Evolutionary conservation across 2,797 vertebrate species (phyloP), one percentile per base, ranked within the genome.

Genomic region (Phoebastria nigripes): DNA sequence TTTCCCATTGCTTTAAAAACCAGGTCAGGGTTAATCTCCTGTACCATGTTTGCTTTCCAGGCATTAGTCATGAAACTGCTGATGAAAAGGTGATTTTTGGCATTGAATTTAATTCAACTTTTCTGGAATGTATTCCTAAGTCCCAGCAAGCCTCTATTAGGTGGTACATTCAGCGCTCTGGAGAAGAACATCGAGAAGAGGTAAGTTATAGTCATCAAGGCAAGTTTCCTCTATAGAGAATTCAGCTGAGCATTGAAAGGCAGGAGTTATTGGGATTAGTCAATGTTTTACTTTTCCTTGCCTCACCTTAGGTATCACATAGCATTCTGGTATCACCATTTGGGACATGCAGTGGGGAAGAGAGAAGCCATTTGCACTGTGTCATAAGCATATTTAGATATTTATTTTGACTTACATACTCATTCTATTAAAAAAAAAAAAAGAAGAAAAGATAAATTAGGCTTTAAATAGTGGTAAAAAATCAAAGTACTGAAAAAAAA

Each of bases 101-200:
- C 88, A 98, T 99, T 96, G 99, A 99, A 97, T 99, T 98, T 97
- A 99, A 99, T 98, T 99, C 99, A 71, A 99, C 99, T 42, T 99
- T 99, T 98, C 98, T 99, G 82, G 99, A 99, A 98, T 99, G 99
- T 93, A 97, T 99, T 96, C 99, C 99, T 95, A 99, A 99, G 97
- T 99, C 99, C 90, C 99, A 99, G 72, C 99, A 99, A 98, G 98
- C 99, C 82, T 98, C 98, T 85, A 98, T 98, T 95, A 98, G 97
- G 86, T 98, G 98, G 98, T 98, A 98, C 89, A 81, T 98, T 94
- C 98, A 98, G 87, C 97, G 93, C 71, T 96, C 97, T 85, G 98
- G 98, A 96, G 98, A 98, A 74, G 98, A 98, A 49, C 98, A 97
- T 79, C 98, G 97, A 89, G 99, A 99, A 91, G 99, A 99, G 99